Evolutionary conservation across 2,113 vertebrate genomes (phyloP).

Genomic region (Vidua chalybeata): DNA sequence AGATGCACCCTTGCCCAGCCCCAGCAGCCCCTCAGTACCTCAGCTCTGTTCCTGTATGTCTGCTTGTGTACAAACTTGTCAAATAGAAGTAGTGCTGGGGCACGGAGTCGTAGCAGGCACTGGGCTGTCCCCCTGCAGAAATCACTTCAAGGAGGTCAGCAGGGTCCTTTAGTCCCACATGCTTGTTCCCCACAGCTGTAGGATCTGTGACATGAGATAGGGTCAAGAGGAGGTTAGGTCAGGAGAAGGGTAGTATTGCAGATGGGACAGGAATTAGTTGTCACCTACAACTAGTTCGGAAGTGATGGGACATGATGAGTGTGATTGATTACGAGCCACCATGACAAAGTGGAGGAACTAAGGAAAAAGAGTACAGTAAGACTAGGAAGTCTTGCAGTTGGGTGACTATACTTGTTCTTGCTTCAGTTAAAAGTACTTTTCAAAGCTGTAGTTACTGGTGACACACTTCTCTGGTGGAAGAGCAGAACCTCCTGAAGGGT

Average conservation of each 20-base stretch:
- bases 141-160: neutral
- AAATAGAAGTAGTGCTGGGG: neutral
- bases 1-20: neutral
- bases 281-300: neutral
- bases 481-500: neutral
- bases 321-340: neutral
- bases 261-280: neutral
- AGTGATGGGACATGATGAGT: neutral
- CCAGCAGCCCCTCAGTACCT: neutral
- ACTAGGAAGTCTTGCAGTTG: neutral
- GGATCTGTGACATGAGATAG: neutral
- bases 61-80: neutral
- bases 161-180: neutral
- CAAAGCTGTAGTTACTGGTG: neutral
- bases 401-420: neutral
- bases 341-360: neutral
- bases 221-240: neutral
- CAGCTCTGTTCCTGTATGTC: neutral
- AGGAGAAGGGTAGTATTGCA: neutral
- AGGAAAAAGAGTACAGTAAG: neutral
- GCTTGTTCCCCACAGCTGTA: neutral
- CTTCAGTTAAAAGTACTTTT: neutral
- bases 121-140: neutral
- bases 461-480: neutral
- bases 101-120: fast-evolving